A percentile compares a stretch with the other conserved stretches of the same genome.
phyloP scores from a whole-genome alignment of 1,140 invertebrate genomes.

The Diachasma alloeum region DNA sequence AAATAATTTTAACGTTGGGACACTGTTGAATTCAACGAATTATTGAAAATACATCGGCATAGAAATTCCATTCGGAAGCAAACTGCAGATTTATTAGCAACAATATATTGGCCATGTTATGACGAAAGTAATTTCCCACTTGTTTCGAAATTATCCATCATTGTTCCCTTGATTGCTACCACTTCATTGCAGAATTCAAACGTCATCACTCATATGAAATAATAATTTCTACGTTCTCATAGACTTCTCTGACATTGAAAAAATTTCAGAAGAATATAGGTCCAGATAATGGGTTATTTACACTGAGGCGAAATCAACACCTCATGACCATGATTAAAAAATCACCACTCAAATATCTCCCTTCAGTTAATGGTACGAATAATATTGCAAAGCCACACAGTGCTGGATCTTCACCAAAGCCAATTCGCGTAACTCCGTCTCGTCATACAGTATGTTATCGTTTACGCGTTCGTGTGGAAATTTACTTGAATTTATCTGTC shows the following conservation, averaged over 20 bases:
- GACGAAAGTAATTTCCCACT: too few relatives aligned
- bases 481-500: constrained; percentile 17
- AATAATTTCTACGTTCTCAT: neutral
- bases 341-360: constrained; percentile 60
- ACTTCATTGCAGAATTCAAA: neutral
- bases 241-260: neutral
- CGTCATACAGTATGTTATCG: constrained; percentile 52
- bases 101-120: too few relatives aligned
- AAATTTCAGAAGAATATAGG: constrained; percentile 58
- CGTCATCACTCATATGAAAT: neutral
- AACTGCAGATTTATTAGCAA: too few relatives aligned
- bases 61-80: too few relatives aligned
- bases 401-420: constrained; percentile 52
- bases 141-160: too few relatives aligned
- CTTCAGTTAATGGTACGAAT: constrained; percentile 54
- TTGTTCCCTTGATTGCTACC: too few relatives aligned
- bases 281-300: constrained; percentile 58
- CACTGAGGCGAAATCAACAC: constrained; percentile 58
- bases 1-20: too few relatives aligned
- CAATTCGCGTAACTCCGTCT: constrained; percentile 42
- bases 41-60: too few relatives aligned
- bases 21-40: too few relatives aligned
- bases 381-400: constrained; percentile 57
- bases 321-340: constrained; percentile 58
- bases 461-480: constrained; percentile 36